Conservation (phyloP, 2,888 invertebrate genomes). For the Asteroscopus sphinx region DNA sequence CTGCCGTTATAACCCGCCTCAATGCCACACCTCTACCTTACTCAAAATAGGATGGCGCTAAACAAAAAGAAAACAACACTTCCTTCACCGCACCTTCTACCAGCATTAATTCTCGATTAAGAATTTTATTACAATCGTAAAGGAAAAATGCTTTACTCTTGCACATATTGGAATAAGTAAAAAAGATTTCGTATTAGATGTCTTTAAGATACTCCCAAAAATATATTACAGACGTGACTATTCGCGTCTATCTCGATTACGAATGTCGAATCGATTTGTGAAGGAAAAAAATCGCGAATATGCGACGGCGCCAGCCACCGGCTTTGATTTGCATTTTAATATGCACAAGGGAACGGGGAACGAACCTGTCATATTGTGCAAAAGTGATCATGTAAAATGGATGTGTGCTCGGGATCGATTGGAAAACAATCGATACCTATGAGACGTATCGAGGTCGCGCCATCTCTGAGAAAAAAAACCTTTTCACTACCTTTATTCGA, state of each 20-base stretch:
- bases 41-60: slow-evolving; percentile 42
- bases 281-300: slow-evolving; percentile 65
- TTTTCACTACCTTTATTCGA: slow-evolving; percentile 58
- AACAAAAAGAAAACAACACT: slow-evolving; percentile 49
- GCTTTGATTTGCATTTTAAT: slow-evolving; percentile 88
- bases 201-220: slow-evolving; percentile 78
- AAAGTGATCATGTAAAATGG: slow-evolving; percentile 63
- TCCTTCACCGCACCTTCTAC: slow-evolving; percentile 51
- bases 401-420: slow-evolving; percentile 53
- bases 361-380: slow-evolving; percentile 80
- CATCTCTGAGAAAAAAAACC: slow-evolving; percentile 44
- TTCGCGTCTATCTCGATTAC: slow-evolving; percentile 75
- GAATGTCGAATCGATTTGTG: slow-evolving; percentile 73
- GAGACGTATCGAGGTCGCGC: slow-evolving; percentile 41
- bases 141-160: slow-evolving; percentile 69
- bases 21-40: slow-evolving; percentile 42
- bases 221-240: slow-evolving; percentile 84
- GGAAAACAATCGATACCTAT: slow-evolving; percentile 57
- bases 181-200: slow-evolving; percentile 79
- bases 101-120: slow-evolving; percentile 81
- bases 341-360: slow-evolving; percentile 78
- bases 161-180: slow-evolving; percentile 81
- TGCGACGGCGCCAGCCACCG: slow-evolving; percentile 60
- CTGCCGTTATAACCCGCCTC: slow-evolving; percentile 51
- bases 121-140: slow-evolving; percentile 72